Percentiles rank a stretch among this genome's conserved stretches.
These are phyloP conservation scores for Leistus spinibarbis DNA, from an alignment of 2,888 invertebrate species.

Conservation along the genomic window DNA sequence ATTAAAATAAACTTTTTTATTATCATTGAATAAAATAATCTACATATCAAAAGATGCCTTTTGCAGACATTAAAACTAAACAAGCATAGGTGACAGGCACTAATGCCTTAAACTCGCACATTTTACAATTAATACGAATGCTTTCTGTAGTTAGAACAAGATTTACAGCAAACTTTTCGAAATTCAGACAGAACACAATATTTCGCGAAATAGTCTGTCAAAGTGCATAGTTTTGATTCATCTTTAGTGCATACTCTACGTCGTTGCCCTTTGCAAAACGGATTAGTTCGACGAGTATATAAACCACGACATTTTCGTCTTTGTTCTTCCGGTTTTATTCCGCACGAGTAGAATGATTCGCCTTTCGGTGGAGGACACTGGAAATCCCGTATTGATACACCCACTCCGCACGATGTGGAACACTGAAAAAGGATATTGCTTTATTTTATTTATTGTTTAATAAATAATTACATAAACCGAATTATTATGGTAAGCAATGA, in stretches of 20 bases:
- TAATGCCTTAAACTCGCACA: too few relatives aligned
- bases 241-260: slow-evolving; percentile 49
- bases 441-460: too few relatives aligned
- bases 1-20: not conserved
- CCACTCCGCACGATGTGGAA: slow-evolving; percentile 66
- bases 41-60: too few relatives aligned
- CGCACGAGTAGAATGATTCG: slow-evolving; percentile 60
- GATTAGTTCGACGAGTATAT: slow-evolving; percentile 47
- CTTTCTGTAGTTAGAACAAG: slow-evolving; percentile 51
- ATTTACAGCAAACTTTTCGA: slow-evolving; percentile 65
- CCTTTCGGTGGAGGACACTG: slow-evolving; percentile 62
- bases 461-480: too few relatives aligned
- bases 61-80: too few relatives aligned
- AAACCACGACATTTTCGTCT: slow-evolving; percentile 59
- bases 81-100: too few relatives aligned
- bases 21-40: not conserved
- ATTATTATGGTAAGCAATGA: too few relatives aligned
- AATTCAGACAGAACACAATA: slow-evolving; percentile 66
- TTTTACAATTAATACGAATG: too few relatives aligned
- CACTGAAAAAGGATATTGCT: slow-evolving; percentile 61
- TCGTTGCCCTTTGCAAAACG: slow-evolving; percentile 48
- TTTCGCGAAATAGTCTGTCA: slow-evolving; percentile 50
- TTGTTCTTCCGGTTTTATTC: slow-evolving; percentile 60
- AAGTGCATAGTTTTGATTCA: slow-evolving; percentile 59
- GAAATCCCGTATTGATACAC: slow-evolving; percentile 62